A percentile compares a stretch with the other conserved stretches of the same genome.
phyloP scores from a whole-genome alignment of 2,888 invertebrate genomes.

The Girardia tigrina region DNA sequence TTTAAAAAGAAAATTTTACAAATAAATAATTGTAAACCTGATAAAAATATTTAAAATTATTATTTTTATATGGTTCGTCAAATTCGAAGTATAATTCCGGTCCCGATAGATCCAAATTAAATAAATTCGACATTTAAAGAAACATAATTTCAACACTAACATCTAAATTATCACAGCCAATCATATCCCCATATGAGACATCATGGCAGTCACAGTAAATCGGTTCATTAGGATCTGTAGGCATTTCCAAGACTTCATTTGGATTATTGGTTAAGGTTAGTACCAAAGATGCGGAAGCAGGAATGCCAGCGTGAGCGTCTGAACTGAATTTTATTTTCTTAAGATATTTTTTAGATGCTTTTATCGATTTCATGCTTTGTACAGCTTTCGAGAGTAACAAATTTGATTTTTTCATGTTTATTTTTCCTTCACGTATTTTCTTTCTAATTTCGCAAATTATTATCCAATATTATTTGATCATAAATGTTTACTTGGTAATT shows the following conservation, averaged over 20 bases:
- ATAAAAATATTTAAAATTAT: no score
- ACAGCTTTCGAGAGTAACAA: no score
- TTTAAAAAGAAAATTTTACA: no score
- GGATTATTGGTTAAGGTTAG: constrained; percentile 41
- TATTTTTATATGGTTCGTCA: no score
- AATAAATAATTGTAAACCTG: no score
- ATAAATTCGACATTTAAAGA: no score
- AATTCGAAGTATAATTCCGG: no score
- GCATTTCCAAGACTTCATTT: constrained; percentile 59
- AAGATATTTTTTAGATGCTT: background rate
- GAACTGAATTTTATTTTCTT: background rate
- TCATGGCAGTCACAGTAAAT: constrained; percentile 94
- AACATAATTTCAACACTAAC: background rate
- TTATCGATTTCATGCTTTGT: background rate
- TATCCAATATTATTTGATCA: no score
- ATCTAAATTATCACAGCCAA: constrained; percentile 71
- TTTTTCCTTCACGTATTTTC: background rate
- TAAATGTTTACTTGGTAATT: background rate
- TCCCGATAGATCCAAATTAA: no score
- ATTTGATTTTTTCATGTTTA: background rate
- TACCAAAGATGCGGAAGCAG: constrained; percentile 18
- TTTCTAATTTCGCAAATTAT: no score
- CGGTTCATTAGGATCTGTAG: constrained; percentile 81
- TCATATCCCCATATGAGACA: constrained; percentile 83
- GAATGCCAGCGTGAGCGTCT: constrained; percentile 1